Base-by-base conservation (phyloP, 2,797 vertebrate genomes). In the Simalia tracyae region DNA sequence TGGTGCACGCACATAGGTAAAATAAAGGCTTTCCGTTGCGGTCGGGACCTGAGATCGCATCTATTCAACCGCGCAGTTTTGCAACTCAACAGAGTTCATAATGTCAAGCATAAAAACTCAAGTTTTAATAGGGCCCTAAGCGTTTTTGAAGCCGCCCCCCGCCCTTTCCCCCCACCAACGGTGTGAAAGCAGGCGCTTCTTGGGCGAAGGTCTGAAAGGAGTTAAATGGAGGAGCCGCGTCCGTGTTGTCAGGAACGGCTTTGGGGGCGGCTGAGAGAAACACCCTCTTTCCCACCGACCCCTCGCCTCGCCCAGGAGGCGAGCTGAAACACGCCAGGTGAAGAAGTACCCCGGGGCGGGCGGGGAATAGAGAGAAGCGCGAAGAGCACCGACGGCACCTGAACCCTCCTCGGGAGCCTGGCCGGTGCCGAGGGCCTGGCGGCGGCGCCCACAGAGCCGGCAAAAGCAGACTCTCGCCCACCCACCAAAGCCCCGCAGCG, bases 321-420 rank as follows among this genome's bases (percentile, higher is more conserved):
- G 19, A 42, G 60, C 4, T 15, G 60, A 50, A 42, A 42, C 19
- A 3, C 2, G 14, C n/a, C 46, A 3, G 9, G 60, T 12, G 0
- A 8, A 24, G 24, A 22, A 85, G 3, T 22, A 22, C 46, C 28
- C 50, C 54, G 1, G 28, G 31, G 3, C 3, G 2, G 9, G 36
- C 0, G 31, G 5, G 9, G 14, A 5, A 1, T 1, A 7, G 1
- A 24, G 42, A 9, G 54, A 22, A 14, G n/a, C 14, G 28, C 2
- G 3, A 4, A 12, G 1, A 8, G 15, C 68, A 9, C 7, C 66
- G 66, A 15, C 94, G 93, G 91, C 93, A 28, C 54, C 84, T 85
- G 5, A 93, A 88, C 94, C 94, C 84, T 81, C 12, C 46, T 8
- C 59, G 76, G 31, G 31, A 60, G 88, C 68, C 60, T 11, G 57